Evolutionary conservation across 2,797 vertebrate species (phyloP).

Genomic region (Myotis planiceps): DNA sequence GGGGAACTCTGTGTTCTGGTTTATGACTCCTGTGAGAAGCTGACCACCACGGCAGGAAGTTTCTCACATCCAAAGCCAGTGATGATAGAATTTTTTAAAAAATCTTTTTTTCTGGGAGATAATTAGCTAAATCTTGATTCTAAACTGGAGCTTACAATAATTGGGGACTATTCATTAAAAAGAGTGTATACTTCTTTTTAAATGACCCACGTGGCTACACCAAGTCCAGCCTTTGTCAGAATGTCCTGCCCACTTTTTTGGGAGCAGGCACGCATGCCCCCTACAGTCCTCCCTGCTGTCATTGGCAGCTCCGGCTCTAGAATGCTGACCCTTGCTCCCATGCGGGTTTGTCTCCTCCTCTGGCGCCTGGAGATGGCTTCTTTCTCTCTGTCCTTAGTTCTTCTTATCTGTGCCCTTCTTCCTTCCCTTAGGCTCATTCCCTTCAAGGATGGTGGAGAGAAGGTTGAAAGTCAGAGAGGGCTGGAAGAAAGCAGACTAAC

Average conservation of each 20-base stretch:
- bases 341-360: not conserved
- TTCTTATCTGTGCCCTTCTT: not conserved
- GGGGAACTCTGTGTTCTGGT: accelerated
- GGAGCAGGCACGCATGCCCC: not conserved
- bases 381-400: not conserved
- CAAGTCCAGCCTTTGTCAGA: not conserved
- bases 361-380: not conserved
- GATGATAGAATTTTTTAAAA: not conserved
- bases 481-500: not conserved
- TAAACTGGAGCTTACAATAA: not conserved
- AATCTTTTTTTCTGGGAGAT: not conserved
- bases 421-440: not conserved
- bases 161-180: not conserved
- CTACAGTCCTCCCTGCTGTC: not conserved
- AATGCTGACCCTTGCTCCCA: not conserved
- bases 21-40: not conserved
- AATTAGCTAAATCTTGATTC: slow-evolving; percentile 1
- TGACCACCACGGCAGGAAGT: not conserved
- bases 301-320: not conserved
- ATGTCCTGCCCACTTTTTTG: not conserved
- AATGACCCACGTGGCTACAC: not conserved
- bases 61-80: not conserved
- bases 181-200: not conserved
- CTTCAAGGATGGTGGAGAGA: not conserved
- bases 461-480: not conserved